Evolutionary conservation across 2,113 vertebrate species (phyloP), one percentile per base, ranked within the genome.

Genomic region (Callionymus lyra): DNA sequence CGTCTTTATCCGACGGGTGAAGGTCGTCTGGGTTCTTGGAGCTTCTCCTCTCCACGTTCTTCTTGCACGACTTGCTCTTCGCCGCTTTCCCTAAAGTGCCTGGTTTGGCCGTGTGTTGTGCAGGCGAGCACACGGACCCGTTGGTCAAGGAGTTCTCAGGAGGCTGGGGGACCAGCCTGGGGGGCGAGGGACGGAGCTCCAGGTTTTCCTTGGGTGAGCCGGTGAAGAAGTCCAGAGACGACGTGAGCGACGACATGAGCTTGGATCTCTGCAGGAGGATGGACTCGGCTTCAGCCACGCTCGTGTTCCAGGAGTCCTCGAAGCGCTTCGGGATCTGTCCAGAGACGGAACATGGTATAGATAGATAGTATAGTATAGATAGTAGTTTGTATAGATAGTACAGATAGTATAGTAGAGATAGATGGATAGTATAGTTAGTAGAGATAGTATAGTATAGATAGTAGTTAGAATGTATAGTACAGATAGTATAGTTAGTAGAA

Each of bases 321-420:
- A 90, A 93, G 50, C 88, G 90, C 46, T 92, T 90, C 38, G 92
- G 85, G 76, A 98, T 89, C 94, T 98, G 47, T 35, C 58, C 50
- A 75, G 18, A 56, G 49, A 46, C 36, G 47, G 64, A 49, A 12
- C n/a, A n/a, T n/a, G n/a, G n/a, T n/a, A n/a, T n/a, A n/a, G n/a
- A n/a, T n/a, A n/a, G n/a, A n/a, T n/a, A n/a, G n/a, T n/a, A n/a
- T n/a, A n/a, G n/a, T n/a, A n/a, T n/a, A n/a, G n/a, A n/a, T n/a
- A n/a, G n/a, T n/a, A n/a, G n/a, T n/a, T n/a, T n/a, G n/a, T n/a
- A n/a, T n/a, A n/a, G n/a, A n/a, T n/a, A n/a, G n/a, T n/a, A n/a
- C n/a, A n/a, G n/a, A n/a, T n/a, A n/a, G n/a, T n/a, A n/a, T n/a
- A n/a, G n/a, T n/a, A n/a, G n/a, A n/a, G n/a, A n/a, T n/a, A n/a